Percentiles rank a stretch among this genome's conserved stretches.
Conservation (phyloP, 53 echinoderm and acorn worm genomes). For the Holothuria scabra region DNA sequence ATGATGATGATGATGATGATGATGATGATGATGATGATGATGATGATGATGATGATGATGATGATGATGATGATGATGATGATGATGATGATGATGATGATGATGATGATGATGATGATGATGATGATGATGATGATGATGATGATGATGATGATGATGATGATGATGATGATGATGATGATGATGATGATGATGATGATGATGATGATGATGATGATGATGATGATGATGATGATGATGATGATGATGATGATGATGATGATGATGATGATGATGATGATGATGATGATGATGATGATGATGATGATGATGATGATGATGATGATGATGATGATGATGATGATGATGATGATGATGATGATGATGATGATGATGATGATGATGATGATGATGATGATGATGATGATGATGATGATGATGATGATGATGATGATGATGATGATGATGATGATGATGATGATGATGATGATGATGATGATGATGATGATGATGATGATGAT, state of each 20-base stretch:
- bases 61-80: neutral
- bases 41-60: constrained; percentile 4
- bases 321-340: constrained; percentile 4
- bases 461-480: constrained; percentile 4
- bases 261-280: constrained; percentile 4
- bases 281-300: constrained; percentile 4
- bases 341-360: constrained; percentile 4
- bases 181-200: neutral
- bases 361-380: neutral
- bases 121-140: neutral
- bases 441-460: constrained; percentile 4
- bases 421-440: neutral
- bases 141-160: constrained; percentile 4
- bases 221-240: constrained; percentile 4
- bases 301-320: neutral
- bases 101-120: constrained; percentile 4
- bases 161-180: constrained; percentile 4
- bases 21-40: constrained; percentile 4
- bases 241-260: neutral
- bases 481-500: neutral
- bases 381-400: constrained; percentile 4
- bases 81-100: constrained; percentile 4
- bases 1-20: neutral
- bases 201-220: constrained; percentile 4
- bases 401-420: constrained; percentile 4